Base-by-base conservation (phyloP, 53 echinoderm and acorn worm genomes). In the Henricia sp. region DNA sequence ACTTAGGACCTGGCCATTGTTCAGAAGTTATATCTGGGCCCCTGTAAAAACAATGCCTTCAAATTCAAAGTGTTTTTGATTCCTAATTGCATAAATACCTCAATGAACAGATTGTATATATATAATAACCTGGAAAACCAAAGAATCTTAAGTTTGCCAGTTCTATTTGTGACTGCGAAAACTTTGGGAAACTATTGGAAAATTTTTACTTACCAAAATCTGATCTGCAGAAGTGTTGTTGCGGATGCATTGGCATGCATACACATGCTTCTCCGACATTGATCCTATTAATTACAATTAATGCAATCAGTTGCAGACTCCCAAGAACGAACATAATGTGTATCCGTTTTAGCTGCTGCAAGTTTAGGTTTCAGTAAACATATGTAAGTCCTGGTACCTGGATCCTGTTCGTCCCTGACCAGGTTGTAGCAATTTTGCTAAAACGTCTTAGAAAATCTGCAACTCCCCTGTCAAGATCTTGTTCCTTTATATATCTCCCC, bases 201-300 rank as follows among this genome's bases (percentile, higher is more conserved):
- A 41, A 12, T 37, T 76, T 52, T 32, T 56, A 83, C 91, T 87
- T 59, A 95, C 95, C 95, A 66, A 88, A 86, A 50, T 95, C 77
- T 42, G 93, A 82, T 64, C 84, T 82, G 59, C 95, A 95, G 87
- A 85, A 93, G 23, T 86, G 86, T 26, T 88, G 85, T 67, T 95
- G 95, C 2, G 95, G 93, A 66, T 95, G 95, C 66, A 80, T 80
- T 23, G 90, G 90, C 59, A 83, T 70, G 64, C 90, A 90, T 21
- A 77, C 75, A 37, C 90, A 90, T 1, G 85, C 82, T 1, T 38
- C 30, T 53, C 74, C 84, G 20, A 62, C 19, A 27, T 53, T 42
- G 19, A 38, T 73, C 35, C 27, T 25, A 12, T 84, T 10, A 54
- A 84, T 37, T 6, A 71, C 20, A 44, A 72, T 41, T 16, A 80